phyloP scores from a whole-genome alignment of 2,888 invertebrate genomes.

The Synanthedon vespiformis region DNA sequence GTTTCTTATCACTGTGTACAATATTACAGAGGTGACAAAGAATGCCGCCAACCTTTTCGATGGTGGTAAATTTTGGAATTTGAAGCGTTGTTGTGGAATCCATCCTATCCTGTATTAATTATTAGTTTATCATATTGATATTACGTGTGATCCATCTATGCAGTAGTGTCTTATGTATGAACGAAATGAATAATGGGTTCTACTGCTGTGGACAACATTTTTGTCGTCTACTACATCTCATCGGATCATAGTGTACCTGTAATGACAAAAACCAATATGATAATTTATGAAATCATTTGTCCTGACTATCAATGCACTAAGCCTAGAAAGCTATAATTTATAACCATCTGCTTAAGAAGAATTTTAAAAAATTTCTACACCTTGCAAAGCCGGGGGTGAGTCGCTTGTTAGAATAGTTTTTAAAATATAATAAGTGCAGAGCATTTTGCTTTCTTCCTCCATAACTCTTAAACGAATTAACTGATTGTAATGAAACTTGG shows the following conservation, averaged over 20 bases:
- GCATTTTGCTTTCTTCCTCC: no score
- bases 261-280: slow-evolving; percentile 16
- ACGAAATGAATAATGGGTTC: slow-evolving; percentile 40
- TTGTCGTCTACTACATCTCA: slow-evolving; percentile 43
- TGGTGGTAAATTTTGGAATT: slow-evolving; percentile 37
- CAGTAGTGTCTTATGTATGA: slow-evolving; percentile 20
- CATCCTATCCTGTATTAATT: slow-evolving; percentile 17
- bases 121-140: slow-evolving; percentile 1
- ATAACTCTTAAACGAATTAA: no score
- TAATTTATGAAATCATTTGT: no score
- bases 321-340: no score
- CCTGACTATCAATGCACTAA: no score
- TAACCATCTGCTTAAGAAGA: no score
- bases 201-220: slow-evolving; percentile 33
- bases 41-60: slow-evolving; percentile 64
- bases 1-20: slow-evolving; percentile 60
- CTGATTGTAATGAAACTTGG: no score
- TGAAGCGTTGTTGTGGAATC: neutral
- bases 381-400: no score
- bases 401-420: no score
- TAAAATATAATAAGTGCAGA: no score
- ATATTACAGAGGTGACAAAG: slow-evolving; percentile 67
- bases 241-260: slow-evolving; percentile 5
- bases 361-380: no score
- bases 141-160: slow-evolving; percentile 56